phyloP scores from a whole-genome alignment of 2,797 vertebrate genomes.

The Xyrichtys novacula region DNA sequence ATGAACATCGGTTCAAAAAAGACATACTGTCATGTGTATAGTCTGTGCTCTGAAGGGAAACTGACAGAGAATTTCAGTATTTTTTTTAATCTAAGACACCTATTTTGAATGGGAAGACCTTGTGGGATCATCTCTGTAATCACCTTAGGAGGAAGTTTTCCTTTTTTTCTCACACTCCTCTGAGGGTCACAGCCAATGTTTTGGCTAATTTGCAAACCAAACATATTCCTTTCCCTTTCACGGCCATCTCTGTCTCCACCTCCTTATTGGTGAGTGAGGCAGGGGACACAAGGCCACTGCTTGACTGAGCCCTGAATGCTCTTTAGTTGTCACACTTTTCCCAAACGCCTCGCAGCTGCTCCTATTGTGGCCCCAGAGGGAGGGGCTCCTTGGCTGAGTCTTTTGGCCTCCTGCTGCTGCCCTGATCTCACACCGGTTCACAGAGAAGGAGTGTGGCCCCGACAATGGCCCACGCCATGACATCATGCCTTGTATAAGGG shows the following conservation, averaged over 20 bases:
- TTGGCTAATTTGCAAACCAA: constrained; percentile 83
- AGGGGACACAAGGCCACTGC: constrained; percentile 68
- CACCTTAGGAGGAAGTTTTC: constrained; percentile 39
- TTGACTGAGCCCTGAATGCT: constrained; percentile 75
- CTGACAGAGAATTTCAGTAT: not conserved
- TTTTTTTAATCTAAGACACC: not conserved
- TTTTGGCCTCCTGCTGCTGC: constrained; percentile 80
- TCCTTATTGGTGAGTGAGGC: constrained; percentile 60
- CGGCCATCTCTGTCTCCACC: constrained; percentile 59
- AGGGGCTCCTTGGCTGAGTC: constrained; percentile 68
- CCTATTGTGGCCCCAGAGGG: constrained; percentile 80
- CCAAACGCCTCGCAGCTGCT: constrained; percentile 90
- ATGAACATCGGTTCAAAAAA: not conserved
- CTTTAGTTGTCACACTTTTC: constrained; percentile 87
- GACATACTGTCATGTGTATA: not conserved
- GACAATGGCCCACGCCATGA: constrained; percentile 77
- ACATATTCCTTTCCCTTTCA: constrained; percentile 76
- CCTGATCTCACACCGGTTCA: constrained; percentile 67
- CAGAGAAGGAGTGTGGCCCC: constrained; percentile 65
- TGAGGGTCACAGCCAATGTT: constrained; percentile 71
- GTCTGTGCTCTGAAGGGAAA: not conserved
- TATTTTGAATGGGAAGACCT: constrained; percentile 2
- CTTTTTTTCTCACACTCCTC: constrained; percentile 65
- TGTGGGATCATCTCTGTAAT: constrained; percentile 13
- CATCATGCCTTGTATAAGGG: constrained; percentile 67